A percentile compares a stretch with the other conserved stretches of the same genome.
These are phyloP conservation scores for Ceraclea dissimilis DNA, from an alignment of 2,888 invertebrate species.

Conservation along the genomic window DNA sequence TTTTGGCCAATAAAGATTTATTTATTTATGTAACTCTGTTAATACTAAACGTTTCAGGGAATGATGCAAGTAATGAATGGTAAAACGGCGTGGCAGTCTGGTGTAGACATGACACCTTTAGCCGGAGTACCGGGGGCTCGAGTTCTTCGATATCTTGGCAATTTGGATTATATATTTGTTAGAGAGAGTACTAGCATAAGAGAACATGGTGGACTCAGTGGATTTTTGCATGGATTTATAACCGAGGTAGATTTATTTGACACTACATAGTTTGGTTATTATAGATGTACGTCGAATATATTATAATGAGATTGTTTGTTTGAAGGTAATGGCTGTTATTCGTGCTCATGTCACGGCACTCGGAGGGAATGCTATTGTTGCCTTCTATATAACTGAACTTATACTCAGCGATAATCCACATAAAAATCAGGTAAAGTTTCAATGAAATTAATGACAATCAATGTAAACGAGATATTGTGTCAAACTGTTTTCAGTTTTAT, in stretches of 20 bases:
- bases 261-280: no score
- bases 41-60: no score
- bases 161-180: constrained; percentile 90
- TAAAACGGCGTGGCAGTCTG: constrained; percentile 46
- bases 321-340: constrained; percentile 73
- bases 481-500: neutral
- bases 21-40: no score
- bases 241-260: constrained; percentile 59
- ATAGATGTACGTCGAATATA: neutral
- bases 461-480: constrained; percentile 4
- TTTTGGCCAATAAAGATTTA: no score
- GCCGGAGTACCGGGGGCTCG: constrained; percentile 70
- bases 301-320: neutral
- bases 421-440: constrained; percentile 78
- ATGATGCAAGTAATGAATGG: neutral
- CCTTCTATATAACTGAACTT: constrained; percentile 88
- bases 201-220: constrained; percentile 87
- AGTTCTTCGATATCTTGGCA: constrained; percentile 78
- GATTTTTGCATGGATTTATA: constrained; percentile 90
- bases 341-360: constrained; percentile 88
- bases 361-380: constrained; percentile 92
- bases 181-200: constrained; percentile 88
- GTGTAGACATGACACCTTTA: constrained; percentile 76
- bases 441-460: no score
- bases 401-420: constrained; percentile 87